These are phyloP conservation scores for Drosophila anceps DNA, from an alignment of 2,888 invertebrate genomes.

Conservation along the genomic window DNA sequence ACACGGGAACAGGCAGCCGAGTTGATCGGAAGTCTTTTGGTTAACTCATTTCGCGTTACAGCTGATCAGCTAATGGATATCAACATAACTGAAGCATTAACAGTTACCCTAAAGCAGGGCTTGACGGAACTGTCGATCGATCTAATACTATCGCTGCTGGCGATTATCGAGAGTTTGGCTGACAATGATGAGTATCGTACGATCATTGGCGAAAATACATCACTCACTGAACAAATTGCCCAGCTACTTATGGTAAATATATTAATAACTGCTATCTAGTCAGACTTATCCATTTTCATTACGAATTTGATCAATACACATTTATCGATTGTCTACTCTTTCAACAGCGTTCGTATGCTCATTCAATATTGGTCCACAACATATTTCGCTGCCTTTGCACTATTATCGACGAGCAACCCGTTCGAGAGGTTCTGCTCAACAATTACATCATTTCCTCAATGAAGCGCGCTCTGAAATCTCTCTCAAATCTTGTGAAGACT, in stretches of 20 bases:
- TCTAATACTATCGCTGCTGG: conserved; percentile 67
- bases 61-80: conserved; percentile 46
- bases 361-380: conserved; percentile 74
- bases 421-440: conserved; percentile 60
- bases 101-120: conserved; percentile 61
- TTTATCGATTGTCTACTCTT: not conserved
- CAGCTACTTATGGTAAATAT: conserved; percentile 70
- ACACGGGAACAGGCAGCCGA: conserved; percentile 74
- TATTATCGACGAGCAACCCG: conserved; percentile 68
- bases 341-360: conserved; percentile 62
- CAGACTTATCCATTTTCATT: not conserved
- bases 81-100: conserved; percentile 49
- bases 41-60: conserved; percentile 61
- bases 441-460: conserved; percentile 71
- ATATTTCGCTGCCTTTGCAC: conserved; percentile 82
- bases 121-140: conserved; percentile 69
- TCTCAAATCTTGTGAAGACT: conserved; percentile 77
- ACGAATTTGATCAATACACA: not conserved
- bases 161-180: conserved; percentile 73
- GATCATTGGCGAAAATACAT: conserved; percentile 37
- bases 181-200: conserved; percentile 71
- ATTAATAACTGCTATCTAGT: not conserved
- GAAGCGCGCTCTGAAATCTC: conserved; percentile 75
- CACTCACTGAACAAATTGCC: conserved; percentile 63
- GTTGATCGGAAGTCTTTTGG: conserved; percentile 63